Base-by-base conservation (phyloP, 1,140 invertebrate species). In the Caenorhabditis inopinata region DNA sequence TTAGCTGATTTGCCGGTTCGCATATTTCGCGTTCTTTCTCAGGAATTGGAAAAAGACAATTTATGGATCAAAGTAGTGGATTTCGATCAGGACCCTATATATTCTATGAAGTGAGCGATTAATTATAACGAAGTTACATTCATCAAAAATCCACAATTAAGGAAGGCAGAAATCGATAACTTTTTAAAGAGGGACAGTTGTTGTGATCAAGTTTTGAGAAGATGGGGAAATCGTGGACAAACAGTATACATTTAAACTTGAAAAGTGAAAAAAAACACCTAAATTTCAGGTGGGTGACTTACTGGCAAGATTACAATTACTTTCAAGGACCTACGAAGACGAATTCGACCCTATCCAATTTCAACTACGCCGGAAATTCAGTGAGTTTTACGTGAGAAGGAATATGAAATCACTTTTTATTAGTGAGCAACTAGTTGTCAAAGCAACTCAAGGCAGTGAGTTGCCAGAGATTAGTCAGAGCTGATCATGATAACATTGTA, bases 171-270 rank as follows among this genome's bases (percentile, higher is more conserved):
- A 76, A 82, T 85, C 2, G 85, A 87, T 18, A 81, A 68, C 11
- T 76, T 83, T 45, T 23, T 48, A 45, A 75, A 38, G 18, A 35
- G 78, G 48, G 29, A 21, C 12, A 84, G 86, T 25, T 77, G 82
- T 11, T 86, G 85, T 12, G 85, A 84, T 14, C 58, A 83, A 47
- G 62, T 87, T 18, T 68, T 87, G 18, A 53, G 85, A 45, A 35
- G 62, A 21, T 84, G 88, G 48, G 86, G 87, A 4, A 85, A 88
- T 75, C 78, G 87, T n/a, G 86, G 87, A 9, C 82, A 86, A 76
- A 87, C 85, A 18, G 85, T 87, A 58, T 81, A 84, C 32, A 32
- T 42, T 42, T 16, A n/a, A 53, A 25, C 18, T 32, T 16, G 21
- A 35, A 62, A 58, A 32, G 7, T 3, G 16, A 1, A 1, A 7